Conservation (phyloP, 2,888 invertebrate genomes). For the Perizoma affinitatum region DNA sequence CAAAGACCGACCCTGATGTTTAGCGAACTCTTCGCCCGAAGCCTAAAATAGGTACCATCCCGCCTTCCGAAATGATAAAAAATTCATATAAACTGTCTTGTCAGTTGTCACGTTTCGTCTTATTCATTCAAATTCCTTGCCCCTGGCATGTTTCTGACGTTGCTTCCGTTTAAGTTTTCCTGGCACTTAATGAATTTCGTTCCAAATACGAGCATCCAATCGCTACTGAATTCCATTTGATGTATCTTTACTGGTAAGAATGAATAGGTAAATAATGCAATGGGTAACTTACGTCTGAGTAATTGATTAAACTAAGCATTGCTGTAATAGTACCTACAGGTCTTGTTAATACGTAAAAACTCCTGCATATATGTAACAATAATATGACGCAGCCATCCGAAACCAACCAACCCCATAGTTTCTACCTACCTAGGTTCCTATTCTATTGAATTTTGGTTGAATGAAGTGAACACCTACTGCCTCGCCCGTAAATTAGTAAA, state of each 20-base stretch:
- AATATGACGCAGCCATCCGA: slow-evolving; percentile 9
- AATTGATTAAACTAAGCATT: slow-evolving; percentile 14
- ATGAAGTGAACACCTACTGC: slow-evolving; percentile 23
- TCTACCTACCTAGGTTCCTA: not conserved
- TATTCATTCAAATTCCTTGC: slow-evolving; percentile 9
- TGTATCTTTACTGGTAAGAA: slow-evolving; percentile 11
- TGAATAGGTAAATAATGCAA: slow-evolving; percentile 1
- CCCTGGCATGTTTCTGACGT: slow-evolving; percentile 14
- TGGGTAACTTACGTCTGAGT: slow-evolving; percentile 10
- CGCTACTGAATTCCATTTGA: too few species aligned
- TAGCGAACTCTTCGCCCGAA: slow-evolving; percentile 23
- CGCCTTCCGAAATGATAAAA: slow-evolving; percentile 6
- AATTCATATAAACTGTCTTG: slow-evolving; percentile 16
- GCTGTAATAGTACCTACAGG: slow-evolving; percentile 11
- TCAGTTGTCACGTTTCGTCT: slow-evolving; percentile 15
- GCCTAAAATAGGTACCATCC: slow-evolving; percentile 22
- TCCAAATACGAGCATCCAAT: slow-evolving; percentile 24
- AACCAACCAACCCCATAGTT: slow-evolving; percentile 9
- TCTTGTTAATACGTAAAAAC: slow-evolving; percentile 19
- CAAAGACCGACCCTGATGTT: slow-evolving; percentile 34
- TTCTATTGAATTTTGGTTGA: too few species aligned
- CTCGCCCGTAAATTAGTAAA: slow-evolving; percentile 12
- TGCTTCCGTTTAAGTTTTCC: slow-evolving; percentile 10
- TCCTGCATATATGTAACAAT: slow-evolving; percentile 35
- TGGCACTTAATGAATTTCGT: slow-evolving; percentile 26